Conservation (phyloP, 2,888 invertebrate genomes). For the Pseudococcus longispinus region DNA sequence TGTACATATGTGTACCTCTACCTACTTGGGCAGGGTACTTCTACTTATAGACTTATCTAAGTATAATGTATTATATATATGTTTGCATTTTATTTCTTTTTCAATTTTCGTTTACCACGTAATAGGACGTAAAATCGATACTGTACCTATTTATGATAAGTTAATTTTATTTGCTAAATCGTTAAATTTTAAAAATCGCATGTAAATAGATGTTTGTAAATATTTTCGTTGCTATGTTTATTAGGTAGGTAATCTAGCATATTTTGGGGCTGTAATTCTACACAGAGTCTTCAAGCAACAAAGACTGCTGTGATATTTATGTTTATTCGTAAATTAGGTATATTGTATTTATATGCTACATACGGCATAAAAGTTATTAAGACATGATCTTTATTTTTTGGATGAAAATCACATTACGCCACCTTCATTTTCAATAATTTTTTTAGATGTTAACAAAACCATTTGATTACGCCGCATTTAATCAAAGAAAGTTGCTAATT, state of each 20-base stretch:
- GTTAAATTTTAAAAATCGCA: neutral
- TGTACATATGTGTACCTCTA: too few relatives aligned
- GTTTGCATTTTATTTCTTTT: neutral
- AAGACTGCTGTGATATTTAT: slow-evolving; percentile 34
- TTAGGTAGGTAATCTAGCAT: neutral
- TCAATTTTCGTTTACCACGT: neutral
- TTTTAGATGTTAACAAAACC: too few relatives aligned
- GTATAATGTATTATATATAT: too few relatives aligned
- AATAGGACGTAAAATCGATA: neutral
- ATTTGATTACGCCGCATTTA: too few relatives aligned
- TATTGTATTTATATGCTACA: neutral
- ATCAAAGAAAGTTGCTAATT: neutral
- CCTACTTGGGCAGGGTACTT: too few relatives aligned
- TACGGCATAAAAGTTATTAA: neutral
- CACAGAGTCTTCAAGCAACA: neutral
- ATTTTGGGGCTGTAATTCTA: neutral
- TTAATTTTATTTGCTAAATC: neutral
- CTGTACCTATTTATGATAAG: neutral
- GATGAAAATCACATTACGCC: neutral
- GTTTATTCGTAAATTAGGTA: neutral
- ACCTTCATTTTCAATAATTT: too few relatives aligned
- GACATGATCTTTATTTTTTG: neutral
- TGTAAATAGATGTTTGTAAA: slow-evolving; percentile 16
- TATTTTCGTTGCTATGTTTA: slow-evolving; percentile 16
- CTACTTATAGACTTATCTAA: too few relatives aligned